Evolutionary conservation across 2,888 invertebrate species (phyloP).

Genomic region (Oscheius sp.): DNA sequence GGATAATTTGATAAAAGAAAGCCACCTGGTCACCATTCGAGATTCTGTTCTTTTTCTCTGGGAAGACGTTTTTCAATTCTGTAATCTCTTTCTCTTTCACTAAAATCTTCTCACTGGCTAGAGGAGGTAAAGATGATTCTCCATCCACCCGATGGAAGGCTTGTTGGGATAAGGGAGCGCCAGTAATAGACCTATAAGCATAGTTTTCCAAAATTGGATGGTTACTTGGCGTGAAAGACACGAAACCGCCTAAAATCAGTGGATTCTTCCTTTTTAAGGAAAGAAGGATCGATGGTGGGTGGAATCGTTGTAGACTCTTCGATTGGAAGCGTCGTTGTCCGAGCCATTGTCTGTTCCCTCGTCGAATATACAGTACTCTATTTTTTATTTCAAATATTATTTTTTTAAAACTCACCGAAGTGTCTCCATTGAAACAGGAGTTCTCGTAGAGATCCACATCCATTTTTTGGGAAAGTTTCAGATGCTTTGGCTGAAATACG

Average conservation of each 20-base stretch:
- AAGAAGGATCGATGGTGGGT: background rate
- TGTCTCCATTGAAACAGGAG: background rate
- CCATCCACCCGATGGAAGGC: constrained; percentile 16
- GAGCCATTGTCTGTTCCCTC: background rate
- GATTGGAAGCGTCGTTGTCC: constrained; percentile 13
- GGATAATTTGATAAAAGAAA: background rate
- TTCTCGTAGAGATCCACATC: constrained; percentile 24
- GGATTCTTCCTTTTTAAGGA: background rate
- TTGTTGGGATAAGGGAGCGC: background rate
- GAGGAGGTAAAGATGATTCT: background rate
- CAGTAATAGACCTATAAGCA: background rate
- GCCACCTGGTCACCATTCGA: background rate
- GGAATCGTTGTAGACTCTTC: background rate
- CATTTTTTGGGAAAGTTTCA: constrained; percentile 1
- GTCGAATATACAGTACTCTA: constrained; percentile 1
- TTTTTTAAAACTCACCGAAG: background rate
- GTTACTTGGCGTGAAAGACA: constrained; percentile 10
- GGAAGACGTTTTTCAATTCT: background rate
- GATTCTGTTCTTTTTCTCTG: background rate
- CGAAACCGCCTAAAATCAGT: constrained; percentile 15
- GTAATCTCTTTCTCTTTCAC: background rate
- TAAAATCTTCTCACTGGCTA: background rate
- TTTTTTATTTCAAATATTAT: background rate
- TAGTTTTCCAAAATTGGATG: background rate
- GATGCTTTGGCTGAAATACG: constrained; percentile 7